Percentiles rank a stretch among this genome's conserved stretches.
Evolutionary conservation across 2,797 vertebrate species (phyloP).

Genomic region (Chelmon rostratus): DNA sequence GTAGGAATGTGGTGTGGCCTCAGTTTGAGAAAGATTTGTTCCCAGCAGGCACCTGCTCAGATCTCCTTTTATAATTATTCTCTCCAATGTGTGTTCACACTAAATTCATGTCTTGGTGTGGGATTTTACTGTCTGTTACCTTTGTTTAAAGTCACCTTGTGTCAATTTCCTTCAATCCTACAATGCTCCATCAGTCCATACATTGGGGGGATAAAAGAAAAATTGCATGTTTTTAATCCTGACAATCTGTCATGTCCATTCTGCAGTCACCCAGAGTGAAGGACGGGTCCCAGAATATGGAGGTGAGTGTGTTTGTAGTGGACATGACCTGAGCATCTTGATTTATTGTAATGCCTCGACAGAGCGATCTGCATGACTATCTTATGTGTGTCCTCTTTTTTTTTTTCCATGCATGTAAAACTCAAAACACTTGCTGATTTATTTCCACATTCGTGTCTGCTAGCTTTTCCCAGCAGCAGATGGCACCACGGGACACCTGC

Average conservation of each 20-base stretch:
- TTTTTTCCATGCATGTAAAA: slow-evolving; percentile 1
- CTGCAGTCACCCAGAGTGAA: slow-evolving; percentile 96
- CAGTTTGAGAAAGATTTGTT: neutral
- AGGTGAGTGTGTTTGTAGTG: slow-evolving; percentile 88
- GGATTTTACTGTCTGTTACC: slow-evolving; percentile 55
- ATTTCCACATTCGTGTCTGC: slow-evolving; percentile 18
- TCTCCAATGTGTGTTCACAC: slow-evolving; percentile 29
- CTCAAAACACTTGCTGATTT: neutral
- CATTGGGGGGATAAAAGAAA: slow-evolving; percentile 48
- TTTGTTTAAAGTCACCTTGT: slow-evolving; percentile 45
- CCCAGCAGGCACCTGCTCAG: neutral
- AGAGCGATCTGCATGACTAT: slow-evolving; percentile 75
- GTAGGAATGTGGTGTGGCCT: neutral
- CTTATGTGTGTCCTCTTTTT: slow-evolving; percentile 31
- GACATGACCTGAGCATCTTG: slow-evolving; percentile 75
- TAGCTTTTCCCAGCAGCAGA: slow-evolving; percentile 90
- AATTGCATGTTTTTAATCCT: slow-evolving; percentile 80
- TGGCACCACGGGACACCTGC: slow-evolving; percentile 85
- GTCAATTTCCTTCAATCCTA: slow-evolving; percentile 65
- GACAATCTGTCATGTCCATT: slow-evolving; percentile 84
- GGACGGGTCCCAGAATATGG: slow-evolving; percentile 91
- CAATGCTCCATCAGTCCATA: slow-evolving; percentile 42
- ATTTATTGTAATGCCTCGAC: slow-evolving; percentile 51
- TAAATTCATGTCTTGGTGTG: slow-evolving; percentile 57
- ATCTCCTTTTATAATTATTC: slow-evolving; percentile 12